These are phyloP conservation scores for Zaprionus ghesquierei DNA, from an alignment of 1,140 invertebrate species.

Conservation along the genomic window DNA sequence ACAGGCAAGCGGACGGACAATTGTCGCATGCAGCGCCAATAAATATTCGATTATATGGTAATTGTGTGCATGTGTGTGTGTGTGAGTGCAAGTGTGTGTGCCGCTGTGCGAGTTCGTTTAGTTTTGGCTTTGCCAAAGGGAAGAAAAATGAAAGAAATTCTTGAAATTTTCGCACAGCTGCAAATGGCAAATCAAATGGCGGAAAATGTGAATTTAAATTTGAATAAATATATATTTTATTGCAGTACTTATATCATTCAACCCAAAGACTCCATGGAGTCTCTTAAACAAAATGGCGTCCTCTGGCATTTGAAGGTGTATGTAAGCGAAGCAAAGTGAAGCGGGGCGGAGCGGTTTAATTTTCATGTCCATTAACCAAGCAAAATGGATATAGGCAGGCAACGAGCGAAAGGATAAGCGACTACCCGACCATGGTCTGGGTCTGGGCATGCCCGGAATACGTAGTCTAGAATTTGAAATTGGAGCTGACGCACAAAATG, in stretches of 20 bases:
- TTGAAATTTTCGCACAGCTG: slow-evolving; percentile 65
- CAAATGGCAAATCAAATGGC: slow-evolving; percentile 50
- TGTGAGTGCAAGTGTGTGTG: slow-evolving; percentile 2
- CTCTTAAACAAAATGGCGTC: slow-evolving; percentile 55
- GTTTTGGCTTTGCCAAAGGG: slow-evolving; percentile 7
- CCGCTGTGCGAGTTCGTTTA: slow-evolving; percentile 25
- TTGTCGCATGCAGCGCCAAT: slow-evolving; percentile 74
- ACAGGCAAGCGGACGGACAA: slow-evolving; percentile 32
- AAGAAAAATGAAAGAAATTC: neutral
- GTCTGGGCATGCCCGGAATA: slow-evolving; percentile 45
- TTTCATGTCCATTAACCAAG: slow-evolving; percentile 82
- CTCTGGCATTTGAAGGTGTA: neutral
- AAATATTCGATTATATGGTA: slow-evolving; percentile 79
- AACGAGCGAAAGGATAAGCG: slow-evolving; percentile 70
- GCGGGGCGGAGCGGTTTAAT: slow-evolving; percentile 54
- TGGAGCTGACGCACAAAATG: slow-evolving; percentile 53
- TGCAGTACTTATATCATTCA: slow-evolving; percentile 17
- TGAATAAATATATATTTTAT: slow-evolving; percentile 69
- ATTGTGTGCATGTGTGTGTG: slow-evolving; percentile 44
- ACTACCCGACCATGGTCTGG: slow-evolving; percentile 2
- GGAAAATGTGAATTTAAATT: slow-evolving; percentile 35
- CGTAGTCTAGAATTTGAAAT: slow-evolving; percentile 59
- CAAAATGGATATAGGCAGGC: slow-evolving; percentile 61
- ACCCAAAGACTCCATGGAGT: neutral
- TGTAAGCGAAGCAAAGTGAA: neutral